These are phyloP conservation scores for Paramuricea clavata DNA, from an alignment of 92 coral and sea anemone genomes.

Conservation along the genomic window DNA sequence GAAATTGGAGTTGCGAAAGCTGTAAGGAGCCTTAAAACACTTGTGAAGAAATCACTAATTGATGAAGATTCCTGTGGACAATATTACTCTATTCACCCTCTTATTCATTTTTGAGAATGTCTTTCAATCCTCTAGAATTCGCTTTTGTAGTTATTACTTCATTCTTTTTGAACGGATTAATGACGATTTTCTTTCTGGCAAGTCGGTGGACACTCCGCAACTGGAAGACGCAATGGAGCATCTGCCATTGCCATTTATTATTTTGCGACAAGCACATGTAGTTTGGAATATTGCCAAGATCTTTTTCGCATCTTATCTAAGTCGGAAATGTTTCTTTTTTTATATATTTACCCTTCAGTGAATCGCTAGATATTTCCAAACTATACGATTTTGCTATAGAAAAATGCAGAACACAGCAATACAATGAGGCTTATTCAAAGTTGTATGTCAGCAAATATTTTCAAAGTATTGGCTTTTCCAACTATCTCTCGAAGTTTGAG, in stretches of 20 bases:
- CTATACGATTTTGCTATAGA: slow-evolving; percentile 34
- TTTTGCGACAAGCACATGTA: background rate
- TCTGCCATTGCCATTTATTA: background rate
- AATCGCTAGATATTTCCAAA: background rate
- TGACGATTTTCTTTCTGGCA: slow-evolving; percentile 40
- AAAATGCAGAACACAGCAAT: background rate
- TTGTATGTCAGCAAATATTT: slow-evolving; percentile 30
- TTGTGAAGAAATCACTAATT: slow-evolving; percentile 2
- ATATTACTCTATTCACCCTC: slow-evolving; percentile 42
- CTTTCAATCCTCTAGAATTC: background rate
- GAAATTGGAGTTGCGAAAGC: background rate
- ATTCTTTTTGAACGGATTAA: slow-evolving; percentile 7
- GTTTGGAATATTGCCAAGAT: background rate
- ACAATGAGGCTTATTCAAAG: background rate
- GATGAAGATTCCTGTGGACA: background rate
- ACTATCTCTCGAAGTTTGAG: background rate
- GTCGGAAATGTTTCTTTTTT: slow-evolving; percentile 37
- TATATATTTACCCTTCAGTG: background rate
- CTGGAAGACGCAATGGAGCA: background rate
- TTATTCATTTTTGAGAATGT: slow-evolving; percentile 44
- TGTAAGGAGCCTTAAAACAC: slow-evolving; percentile 9
- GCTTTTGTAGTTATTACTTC: slow-evolving; percentile 29
- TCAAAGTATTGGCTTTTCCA: background rate
- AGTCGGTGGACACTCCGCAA: background rate
- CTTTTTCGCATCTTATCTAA: slow-evolving; percentile 22